These are phyloP conservation scores for Acleris emargana DNA, from an alignment of 2,888 invertebrate species.

Conservation along the genomic window DNA sequence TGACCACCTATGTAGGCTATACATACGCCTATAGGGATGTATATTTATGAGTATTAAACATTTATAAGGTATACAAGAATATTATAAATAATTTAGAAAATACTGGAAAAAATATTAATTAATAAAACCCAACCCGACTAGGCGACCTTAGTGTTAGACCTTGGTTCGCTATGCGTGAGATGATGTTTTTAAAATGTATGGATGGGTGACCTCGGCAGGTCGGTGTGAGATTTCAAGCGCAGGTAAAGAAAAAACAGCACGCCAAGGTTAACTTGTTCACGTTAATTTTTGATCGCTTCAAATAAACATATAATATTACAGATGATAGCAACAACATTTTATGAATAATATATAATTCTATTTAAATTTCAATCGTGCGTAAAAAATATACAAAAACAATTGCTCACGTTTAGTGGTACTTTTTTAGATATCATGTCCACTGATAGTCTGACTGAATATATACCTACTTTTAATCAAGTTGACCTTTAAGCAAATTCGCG, in stretches of 20 bases:
- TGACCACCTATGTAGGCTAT: no score
- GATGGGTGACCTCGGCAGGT: constrained; percentile 13
- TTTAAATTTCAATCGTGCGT: no score
- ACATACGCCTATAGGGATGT: no score
- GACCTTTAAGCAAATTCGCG: no score
- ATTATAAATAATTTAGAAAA: not conserved
- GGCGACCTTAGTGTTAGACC: constrained; percentile 18
- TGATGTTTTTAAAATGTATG: constrained; percentile 16
- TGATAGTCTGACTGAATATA: no score
- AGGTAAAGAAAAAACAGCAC: constrained; percentile 14
- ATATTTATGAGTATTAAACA: no score
- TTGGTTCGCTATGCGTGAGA: constrained; percentile 20
- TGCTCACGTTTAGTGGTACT: no score
- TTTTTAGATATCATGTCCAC: no score
- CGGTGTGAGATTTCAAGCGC: constrained; percentile 16
- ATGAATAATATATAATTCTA: no score
- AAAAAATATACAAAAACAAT: no score
- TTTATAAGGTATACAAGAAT: no score
- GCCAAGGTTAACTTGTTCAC: constrained; percentile 25
- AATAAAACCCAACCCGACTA: not conserved
- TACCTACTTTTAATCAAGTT: no score
- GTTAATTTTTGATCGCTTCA: not conserved
- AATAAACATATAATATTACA: constrained; percentile 12
- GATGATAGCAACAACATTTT: constrained; percentile 10
- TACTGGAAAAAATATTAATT: not conserved